Percentiles rank a stretch among this genome's conserved stretches.
Conservation (phyloP, 2,888 invertebrate genomes). For the Hypomecis punctinalis region DNA sequence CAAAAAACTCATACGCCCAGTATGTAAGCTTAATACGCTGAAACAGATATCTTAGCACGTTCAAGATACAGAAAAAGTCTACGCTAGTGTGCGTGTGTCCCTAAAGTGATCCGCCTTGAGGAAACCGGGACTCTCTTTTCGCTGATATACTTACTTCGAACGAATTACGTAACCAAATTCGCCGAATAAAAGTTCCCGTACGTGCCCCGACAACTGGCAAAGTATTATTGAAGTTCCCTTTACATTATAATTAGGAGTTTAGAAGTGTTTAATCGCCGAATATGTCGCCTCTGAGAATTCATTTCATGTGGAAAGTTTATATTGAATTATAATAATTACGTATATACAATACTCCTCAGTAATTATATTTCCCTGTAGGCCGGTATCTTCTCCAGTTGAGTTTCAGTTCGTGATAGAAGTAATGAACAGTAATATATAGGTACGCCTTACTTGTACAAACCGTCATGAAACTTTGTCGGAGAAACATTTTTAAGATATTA, state of each 20-base stretch:
- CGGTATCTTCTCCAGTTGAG: not conserved
- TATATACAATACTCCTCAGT: constrained; percentile 36
- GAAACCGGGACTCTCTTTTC: constrained; percentile 6
- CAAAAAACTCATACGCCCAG: too few species aligned
- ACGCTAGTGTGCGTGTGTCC: constrained; percentile 1
- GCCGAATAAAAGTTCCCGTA: constrained; percentile 75
- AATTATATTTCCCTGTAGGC: constrained; percentile 21
- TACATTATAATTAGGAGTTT: constrained; percentile 71
- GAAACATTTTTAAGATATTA: not conserved
- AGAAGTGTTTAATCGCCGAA: constrained; percentile 65
- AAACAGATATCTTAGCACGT: too few species aligned
- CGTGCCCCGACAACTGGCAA: constrained; percentile 71
- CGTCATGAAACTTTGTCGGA: not conserved
- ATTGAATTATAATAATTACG: constrained; percentile 50
- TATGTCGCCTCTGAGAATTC: constrained; percentile 57
- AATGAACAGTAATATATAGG: not conserved
- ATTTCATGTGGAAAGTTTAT: constrained; percentile 52
- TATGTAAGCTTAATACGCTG: too few species aligned
- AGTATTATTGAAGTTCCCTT: constrained; percentile 71
- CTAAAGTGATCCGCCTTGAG: not conserved
- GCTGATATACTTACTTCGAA: constrained; percentile 53
- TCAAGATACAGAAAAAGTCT: not conserved
- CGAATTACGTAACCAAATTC: constrained; percentile 79
- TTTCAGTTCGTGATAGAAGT: constrained; percentile 6
- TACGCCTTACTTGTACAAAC: not conserved